phyloP scores from a whole-genome alignment of 2,888 invertebrate species.

The Drosophila hamatofila region DNA sequence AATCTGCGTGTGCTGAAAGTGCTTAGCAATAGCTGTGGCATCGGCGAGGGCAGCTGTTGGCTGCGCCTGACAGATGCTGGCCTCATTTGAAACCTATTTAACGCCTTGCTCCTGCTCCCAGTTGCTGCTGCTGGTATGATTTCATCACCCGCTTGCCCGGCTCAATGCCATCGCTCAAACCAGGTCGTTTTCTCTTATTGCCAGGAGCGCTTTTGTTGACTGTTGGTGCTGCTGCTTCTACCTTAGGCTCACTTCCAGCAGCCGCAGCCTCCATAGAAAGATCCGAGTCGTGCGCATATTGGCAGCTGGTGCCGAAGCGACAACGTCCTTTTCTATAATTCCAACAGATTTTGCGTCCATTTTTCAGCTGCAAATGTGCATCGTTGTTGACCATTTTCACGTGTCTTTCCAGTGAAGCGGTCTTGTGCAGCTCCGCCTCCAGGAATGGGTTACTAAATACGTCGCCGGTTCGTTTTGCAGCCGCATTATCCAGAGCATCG shows the following conservation, averaged over 20 bases:
- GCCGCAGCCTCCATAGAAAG: constrained; percentile 81
- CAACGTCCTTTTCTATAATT: constrained; percentile 96
- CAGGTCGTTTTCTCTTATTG: constrained; percentile 90
- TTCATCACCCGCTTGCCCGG: constrained; percentile 95
- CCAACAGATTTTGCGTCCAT: constrained; percentile 96
- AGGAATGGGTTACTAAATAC: constrained; percentile 95
- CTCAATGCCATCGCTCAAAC: constrained; percentile 90
- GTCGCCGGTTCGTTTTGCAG: constrained; percentile 70
- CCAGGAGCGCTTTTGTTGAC: not conserved
- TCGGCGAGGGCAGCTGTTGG: constrained; percentile 58
- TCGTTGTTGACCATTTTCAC: constrained; percentile 94
- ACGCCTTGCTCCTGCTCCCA: constrained; percentile 84
- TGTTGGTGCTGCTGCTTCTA: constrained; percentile 28
- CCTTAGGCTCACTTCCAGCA: constrained; percentile 6
- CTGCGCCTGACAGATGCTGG: constrained; percentile 65
- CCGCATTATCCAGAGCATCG: constrained; percentile 58
- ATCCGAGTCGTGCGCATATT: constrained; percentile 96
- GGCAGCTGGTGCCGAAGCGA: constrained; percentile 96
- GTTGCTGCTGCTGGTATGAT: constrained; percentile 89
- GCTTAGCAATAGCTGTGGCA: constrained; percentile 66
- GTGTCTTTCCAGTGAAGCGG: constrained; percentile 94
- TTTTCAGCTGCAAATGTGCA: constrained; percentile 91
- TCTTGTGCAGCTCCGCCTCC: constrained; percentile 94
- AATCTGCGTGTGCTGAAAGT: constrained; percentile 58
- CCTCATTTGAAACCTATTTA: constrained; percentile 48